Base-by-base conservation (phyloP, 2,888 invertebrate genomes). In the Hermaeophaga mercurialis region DNA sequence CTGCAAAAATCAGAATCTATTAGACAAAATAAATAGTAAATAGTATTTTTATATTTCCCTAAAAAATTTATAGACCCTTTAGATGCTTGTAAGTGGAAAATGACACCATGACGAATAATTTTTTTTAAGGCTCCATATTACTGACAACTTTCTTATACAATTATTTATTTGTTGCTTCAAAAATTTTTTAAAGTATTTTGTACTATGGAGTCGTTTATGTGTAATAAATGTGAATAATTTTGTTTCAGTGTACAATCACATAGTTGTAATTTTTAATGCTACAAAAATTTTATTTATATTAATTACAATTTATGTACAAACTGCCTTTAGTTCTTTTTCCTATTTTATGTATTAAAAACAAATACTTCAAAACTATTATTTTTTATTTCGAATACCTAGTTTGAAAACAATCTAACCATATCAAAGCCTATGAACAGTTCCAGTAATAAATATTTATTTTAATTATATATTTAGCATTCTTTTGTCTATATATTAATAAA, bases 381-480 rank as follows among this genome's bases (percentile, higher is more conserved):
- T 62, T 62, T 64, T 61, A 36, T 52, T 64, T 64, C 57, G 55
- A 17, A 55, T 46, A 50, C 54, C 58, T 50, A 59, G 52, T 43
- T 63, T 59, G 53, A 26, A 55, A 52, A 57, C 59, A 56, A 66
- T 63, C 60, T 60, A 63, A 66, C 54, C 65, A 65, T 66, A 65
- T 65, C 65, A 63, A 61, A 55, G 63, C 63, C 64, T 64, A 63
- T 52, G 47, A 59, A 50, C 57, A 56, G 54, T 60, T 59, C 46
- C 54, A 62, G 36, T 58, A 54, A 55, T 57, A 39, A 48, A 48
- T 56, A 52, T 56, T 58, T 53, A 54, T 57, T 56, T 62, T 57
- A 57, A 34, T 57, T 56, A 59, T 59, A 47, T 57, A 54, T 53
- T 61, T 61, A 63, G 61, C 61, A 59, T 62, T 62, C 46, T 59